These are phyloP conservation scores for Sparus aurata DNA, from an alignment of 2,797 vertebrate species.

Conservation along the genomic window DNA sequence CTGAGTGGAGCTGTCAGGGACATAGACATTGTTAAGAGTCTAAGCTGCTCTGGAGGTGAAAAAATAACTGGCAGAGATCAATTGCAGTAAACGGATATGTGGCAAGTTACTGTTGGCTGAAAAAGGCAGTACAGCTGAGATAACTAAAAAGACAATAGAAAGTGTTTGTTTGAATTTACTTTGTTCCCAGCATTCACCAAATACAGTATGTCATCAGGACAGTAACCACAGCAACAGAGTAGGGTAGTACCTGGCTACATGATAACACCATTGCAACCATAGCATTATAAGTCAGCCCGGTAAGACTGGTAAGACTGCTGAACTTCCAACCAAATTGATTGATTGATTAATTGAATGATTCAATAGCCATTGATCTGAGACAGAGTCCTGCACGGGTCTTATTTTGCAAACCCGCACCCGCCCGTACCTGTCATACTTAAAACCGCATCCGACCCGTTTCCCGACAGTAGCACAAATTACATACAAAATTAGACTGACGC, in stretches of 20 bases:
- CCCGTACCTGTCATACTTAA: too few relatives aligned
- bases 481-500: too few relatives aligned
- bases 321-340: neutral
- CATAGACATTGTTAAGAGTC: conserved; percentile 15
- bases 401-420: too few relatives aligned
- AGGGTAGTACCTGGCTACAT: neutral
- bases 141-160: too few relatives aligned
- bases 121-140: neutral
- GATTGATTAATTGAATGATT: too few relatives aligned
- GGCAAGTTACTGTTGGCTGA: neutral
- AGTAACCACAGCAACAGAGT: neutral
- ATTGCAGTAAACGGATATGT: neutral
- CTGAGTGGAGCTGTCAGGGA: conserved; percentile 29
- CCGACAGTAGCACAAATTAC: too few relatives aligned
- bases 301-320: neutral
- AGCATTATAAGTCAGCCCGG: neutral
- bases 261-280: neutral
- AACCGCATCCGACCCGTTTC: too few relatives aligned
- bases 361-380: too few relatives aligned
- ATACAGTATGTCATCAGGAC: neutral
- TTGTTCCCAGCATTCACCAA: neutral
- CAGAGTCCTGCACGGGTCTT: too few relatives aligned
- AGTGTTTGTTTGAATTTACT: neutral
- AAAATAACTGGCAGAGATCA: conserved; percentile 17
- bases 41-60: conserved; percentile 52